Base-by-base conservation (phyloP, 2,888 invertebrate genomes). In the Ophion obscuratus region DNA sequence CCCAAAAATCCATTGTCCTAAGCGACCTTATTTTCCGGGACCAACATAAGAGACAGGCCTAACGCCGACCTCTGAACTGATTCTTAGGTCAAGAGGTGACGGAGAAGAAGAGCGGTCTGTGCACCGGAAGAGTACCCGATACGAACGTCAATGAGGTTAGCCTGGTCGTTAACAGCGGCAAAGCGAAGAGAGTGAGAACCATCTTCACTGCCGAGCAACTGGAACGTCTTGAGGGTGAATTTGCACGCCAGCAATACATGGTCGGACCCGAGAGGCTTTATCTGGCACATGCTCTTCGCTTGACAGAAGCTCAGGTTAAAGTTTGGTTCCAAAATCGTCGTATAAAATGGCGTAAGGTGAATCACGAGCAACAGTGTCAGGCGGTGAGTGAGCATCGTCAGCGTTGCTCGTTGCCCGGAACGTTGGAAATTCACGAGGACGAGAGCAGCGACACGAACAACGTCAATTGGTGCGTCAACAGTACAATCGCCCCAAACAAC, bases 171-270 rank as follows among this genome's bases (percentile, higher is more conserved):
- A 92, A 93, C 94, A 94, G 90, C 89, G 95, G 95, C 83, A 97
- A 97, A 88, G 89, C 93, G 91, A 99, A 99, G 95, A 95, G 99
- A 87, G 98, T 99, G 61, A 95, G 99, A 36, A 99, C 99, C 0
- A 99, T 99, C 91, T 99, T 99, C 95, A 99, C 99, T 0, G 98
- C 99, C 0, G 99, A 99, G 91, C 99, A 99, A 94, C 94, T 99
- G 89, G 99, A 99, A 93, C 95, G 98, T 89, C 95, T 99, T 79
- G 99, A 99, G 93, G 97, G 97, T 0, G 99, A 99, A 95, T 99
- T 99, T 92, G 98, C 99, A 90, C 95, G 98, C 61, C 99, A 99
- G 92, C 99, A 99, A 94, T 99, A 99, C 95, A 99, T 99, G 99
- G 99, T 99, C 14, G 99, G 99, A 0, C 99, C 98, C 0, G 99